A percentile compares a stretch with the other conserved stretches of the same genome.
phyloP scores from a whole-genome alignment of 2,797 vertebrate genomes.

The Chaenodraco wilsoni region DNA sequence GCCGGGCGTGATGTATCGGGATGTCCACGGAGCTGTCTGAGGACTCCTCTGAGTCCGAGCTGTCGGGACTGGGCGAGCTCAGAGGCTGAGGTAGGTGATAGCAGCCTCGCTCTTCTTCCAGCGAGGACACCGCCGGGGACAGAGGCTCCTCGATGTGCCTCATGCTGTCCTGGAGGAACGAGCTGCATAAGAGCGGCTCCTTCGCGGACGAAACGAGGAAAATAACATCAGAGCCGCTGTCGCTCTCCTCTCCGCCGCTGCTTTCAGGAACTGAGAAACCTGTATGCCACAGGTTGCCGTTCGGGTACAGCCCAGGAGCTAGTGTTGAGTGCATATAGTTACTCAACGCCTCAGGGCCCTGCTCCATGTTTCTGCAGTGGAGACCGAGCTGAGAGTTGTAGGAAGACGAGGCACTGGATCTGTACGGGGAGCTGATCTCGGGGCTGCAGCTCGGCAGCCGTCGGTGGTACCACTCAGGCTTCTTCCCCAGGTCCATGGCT shows the following conservation, averaged over 20 bases:
- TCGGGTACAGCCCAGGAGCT: slow-evolving; percentile 53
- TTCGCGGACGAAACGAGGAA: slow-evolving; percentile 74
- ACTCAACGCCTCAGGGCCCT: slow-evolving; percentile 33
- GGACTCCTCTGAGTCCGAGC: slow-evolving; percentile 71
- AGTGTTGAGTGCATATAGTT: slow-evolving; percentile 60
- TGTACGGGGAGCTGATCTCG: slow-evolving; percentile 60
- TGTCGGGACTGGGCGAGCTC: slow-evolving; percentile 72
- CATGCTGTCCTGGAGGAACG: slow-evolving; percentile 67
- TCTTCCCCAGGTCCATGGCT: slow-evolving; percentile 74
- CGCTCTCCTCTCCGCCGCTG: slow-evolving; percentile 72
- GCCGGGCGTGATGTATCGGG: slow-evolving; percentile 67
- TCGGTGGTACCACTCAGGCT: slow-evolving; percentile 77
- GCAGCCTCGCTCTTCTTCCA: slow-evolving; percentile 61
- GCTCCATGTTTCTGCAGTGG: slow-evolving; percentile 64
- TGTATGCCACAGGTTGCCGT: slow-evolving; percentile 68
- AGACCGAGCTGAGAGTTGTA: slow-evolving; percentile 38
- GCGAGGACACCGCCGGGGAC: slow-evolving; percentile 62
- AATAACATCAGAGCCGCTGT: slow-evolving; percentile 77
- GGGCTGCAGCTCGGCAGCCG: slow-evolving; percentile 62
- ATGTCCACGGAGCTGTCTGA: slow-evolving; percentile 75
- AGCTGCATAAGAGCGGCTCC: slow-evolving; percentile 69
- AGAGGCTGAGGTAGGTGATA: slow-evolving; percentile 69
- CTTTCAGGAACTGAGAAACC: slow-evolving; percentile 67
- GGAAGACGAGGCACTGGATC: slow-evolving; percentile 61
- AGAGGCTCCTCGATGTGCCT: slow-evolving; percentile 65